Evolutionary conservation across 2,797 vertebrate genomes (phyloP).

Genomic region (Neoniphon sammara): DNA sequence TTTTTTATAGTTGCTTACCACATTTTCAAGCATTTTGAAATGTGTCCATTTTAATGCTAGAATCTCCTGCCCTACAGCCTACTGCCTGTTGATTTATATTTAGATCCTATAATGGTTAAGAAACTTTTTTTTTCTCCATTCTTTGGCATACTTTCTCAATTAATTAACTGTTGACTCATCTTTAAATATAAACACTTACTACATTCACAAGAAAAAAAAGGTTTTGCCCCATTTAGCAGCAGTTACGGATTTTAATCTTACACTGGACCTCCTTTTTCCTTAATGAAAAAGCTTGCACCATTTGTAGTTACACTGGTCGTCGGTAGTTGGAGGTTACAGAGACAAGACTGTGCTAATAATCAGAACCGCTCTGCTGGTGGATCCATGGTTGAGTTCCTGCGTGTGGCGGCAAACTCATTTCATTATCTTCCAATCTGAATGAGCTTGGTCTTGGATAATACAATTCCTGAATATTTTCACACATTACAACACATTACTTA

Average conservation of each 20-base stretch:
- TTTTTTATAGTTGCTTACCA: neutral
- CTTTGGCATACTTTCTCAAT: slow-evolving; percentile 17
- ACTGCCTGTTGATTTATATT: slow-evolving; percentile 25
- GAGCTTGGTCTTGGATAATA: neutral
- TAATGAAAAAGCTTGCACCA: slow-evolving; percentile 22
- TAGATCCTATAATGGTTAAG: slow-evolving; percentile 4
- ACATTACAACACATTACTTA: neutral
- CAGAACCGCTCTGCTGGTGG: neutral
- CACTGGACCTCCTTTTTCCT: slow-evolving; percentile 1
- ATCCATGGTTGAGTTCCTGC: neutral
- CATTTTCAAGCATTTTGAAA: slow-evolving; percentile 4
- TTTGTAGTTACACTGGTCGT: slow-evolving; percentile 3
- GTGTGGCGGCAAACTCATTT: neutral
- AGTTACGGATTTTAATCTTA: slow-evolving; percentile 11
- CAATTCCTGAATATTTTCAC: neutral
- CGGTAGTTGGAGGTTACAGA: slow-evolving; percentile 5
- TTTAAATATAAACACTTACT: slow-evolving; percentile 18
- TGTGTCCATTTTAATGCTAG: slow-evolving; percentile 1
- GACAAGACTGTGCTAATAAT: slow-evolving; percentile 4
- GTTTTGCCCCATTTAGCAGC: slow-evolving; percentile 15
- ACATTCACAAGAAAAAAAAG: neutral
- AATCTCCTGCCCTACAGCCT: neutral
- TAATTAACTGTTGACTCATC: slow-evolving; percentile 21
- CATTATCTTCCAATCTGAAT: neutral
- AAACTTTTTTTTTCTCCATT: slow-evolving; percentile 4